Percentiles rank a stretch among this genome's conserved stretches.
Evolutionary conservation across 2,113 vertebrate species (phyloP).

Genomic region (Perca fluviatilis): DNA sequence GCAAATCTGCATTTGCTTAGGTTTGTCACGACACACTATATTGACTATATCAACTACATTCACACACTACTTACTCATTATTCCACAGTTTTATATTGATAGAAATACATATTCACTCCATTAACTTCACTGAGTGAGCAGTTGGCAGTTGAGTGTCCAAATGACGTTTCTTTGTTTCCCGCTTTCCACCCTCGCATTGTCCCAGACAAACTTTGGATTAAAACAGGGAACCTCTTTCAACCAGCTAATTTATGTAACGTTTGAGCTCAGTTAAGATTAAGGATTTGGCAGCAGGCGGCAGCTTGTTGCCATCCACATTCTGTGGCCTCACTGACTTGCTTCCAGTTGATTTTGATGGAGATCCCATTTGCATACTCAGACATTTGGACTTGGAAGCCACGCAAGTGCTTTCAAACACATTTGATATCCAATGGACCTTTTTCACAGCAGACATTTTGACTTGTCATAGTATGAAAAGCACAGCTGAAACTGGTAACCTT

Average conservation of each 20-base stretch:
- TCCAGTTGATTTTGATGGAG: constrained; percentile 25
- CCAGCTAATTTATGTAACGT: constrained; percentile 1
- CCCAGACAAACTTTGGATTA: background rate
- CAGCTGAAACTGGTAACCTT: no score
- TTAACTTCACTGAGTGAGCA: background rate
- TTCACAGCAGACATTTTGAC: no score
- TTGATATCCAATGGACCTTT: no score
- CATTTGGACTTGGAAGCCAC: background rate
- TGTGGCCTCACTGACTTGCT: constrained; percentile 29
- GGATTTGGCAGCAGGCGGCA: background rate
- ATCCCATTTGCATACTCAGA: constrained; percentile 8
- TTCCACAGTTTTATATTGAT: background rate
- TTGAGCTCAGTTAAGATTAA: constrained; percentile 36
- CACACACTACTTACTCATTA: background rate
- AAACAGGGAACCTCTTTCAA: constrained; percentile 16
- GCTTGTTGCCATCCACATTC: constrained; percentile 28
- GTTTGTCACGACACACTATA: background rate
- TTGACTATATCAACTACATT: background rate
- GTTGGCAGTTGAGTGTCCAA: background rate
- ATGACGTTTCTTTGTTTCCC: background rate
- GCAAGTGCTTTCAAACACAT: background rate
- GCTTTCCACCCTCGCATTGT: background rate
- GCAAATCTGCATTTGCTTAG: background rate
- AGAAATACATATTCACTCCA: background rate
- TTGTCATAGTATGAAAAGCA: no score